These are phyloP conservation scores for Ahaetulla prasina DNA, from an alignment of 2,113 vertebrate species.

Conservation along the genomic window DNA sequence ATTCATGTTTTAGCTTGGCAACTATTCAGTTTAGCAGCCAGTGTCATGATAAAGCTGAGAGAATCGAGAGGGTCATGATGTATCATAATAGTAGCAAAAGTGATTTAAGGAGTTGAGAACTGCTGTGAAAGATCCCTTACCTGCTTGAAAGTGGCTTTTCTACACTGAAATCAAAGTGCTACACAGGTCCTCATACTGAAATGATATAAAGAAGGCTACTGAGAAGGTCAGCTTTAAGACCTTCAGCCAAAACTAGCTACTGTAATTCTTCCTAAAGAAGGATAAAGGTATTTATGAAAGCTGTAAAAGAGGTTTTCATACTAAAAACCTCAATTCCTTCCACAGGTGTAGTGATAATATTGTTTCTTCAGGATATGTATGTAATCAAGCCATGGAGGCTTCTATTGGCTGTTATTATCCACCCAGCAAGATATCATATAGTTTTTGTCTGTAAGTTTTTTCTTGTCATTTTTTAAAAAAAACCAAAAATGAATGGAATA, in stretches of 20 bases:
- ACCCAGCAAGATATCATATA: background rate
- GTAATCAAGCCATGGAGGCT: background rate
- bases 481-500: background rate
- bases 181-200: background rate
- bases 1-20: background rate
- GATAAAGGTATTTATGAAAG: background rate
- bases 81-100: background rate
- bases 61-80: background rate
- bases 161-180: background rate
- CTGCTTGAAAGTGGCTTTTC: background rate
- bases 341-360: background rate
- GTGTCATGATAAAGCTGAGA: background rate
- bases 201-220: background rate
- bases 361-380: background rate
- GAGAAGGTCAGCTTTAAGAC: background rate
- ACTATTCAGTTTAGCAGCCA: conserved; percentile 20
- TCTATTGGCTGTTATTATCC: background rate
- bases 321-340: background rate
- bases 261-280: background rate
- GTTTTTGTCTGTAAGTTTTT: background rate
- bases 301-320: background rate
- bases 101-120: background rate
- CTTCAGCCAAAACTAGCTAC: background rate
- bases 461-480: background rate
- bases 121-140: background rate